Evolutionary conservation across 2,888 invertebrate genomes (phyloP).

Genomic region (Gerris lacustris): DNA sequence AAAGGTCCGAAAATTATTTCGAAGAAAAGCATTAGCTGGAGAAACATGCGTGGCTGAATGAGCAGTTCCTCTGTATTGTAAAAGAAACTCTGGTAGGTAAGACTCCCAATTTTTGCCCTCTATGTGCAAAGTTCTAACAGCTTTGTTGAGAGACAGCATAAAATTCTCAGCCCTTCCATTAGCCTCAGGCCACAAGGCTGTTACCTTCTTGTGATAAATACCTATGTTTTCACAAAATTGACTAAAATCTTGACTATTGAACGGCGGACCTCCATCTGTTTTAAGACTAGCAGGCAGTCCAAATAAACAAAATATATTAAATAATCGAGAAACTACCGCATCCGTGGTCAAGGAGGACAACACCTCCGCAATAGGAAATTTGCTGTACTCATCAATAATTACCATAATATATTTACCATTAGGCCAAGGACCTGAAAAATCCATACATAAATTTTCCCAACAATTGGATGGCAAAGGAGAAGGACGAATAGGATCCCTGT

Average conservation of each 20-base stretch:
- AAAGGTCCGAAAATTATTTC: not conserved
- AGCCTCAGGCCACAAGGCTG: not conserved
- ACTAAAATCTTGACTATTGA: slow-evolving; percentile 9
- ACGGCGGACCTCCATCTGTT: slow-evolving; percentile 8
- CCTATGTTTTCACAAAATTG: not conserved
- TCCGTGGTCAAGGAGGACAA: not conserved
- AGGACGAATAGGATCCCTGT: slow-evolving; percentile 7
- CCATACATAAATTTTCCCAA: slow-evolving; percentile 14
- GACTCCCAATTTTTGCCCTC: too few relatives aligned
- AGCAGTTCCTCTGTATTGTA: too few relatives aligned
- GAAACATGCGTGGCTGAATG: not conserved
- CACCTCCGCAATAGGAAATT: slow-evolving; percentile 8
- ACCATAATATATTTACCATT: slow-evolving; percentile 13
- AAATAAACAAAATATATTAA: slow-evolving; percentile 10
- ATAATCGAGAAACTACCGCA: not conserved
- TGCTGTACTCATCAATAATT: slow-evolving; percentile 8
- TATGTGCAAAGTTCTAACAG: too few relatives aligned
- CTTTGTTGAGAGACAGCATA: not conserved
- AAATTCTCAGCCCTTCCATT: slow-evolving; percentile 7
- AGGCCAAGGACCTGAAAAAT: slow-evolving; percentile 10
- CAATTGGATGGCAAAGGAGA: not conserved
- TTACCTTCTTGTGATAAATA: slow-evolving; percentile 4
- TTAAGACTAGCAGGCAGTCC: not conserved
- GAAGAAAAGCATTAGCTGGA: not conserved
- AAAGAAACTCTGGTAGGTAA: too few relatives aligned